Base-by-base conservation (phyloP, 2,797 vertebrate genomes). In the Molossus alvarezi region DNA sequence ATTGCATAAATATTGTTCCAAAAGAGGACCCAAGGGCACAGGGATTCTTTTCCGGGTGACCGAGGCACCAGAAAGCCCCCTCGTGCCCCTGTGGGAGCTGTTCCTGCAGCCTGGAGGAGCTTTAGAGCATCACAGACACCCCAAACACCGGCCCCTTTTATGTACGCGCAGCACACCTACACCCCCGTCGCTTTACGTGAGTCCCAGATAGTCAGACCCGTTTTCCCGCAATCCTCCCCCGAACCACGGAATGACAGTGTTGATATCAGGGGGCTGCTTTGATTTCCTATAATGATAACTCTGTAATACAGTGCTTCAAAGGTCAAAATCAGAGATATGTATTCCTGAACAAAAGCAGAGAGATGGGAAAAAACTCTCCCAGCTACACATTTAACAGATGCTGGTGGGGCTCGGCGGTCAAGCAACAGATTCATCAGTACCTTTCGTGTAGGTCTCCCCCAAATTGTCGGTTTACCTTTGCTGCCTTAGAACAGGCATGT, bases 391-490 rank as follows among this genome's bases (percentile, higher is more conserved):
- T 94, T 94, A 97, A 95, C 86, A 96, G 97, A 96, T 37, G 41
- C 41, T 45, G 41, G 41, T 45, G 41, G 4, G 41, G 41, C 41
- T 45, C 41, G 41, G 41, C 41, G 41, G 41, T 6, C 41, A 6
- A 45, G 41, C 41, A 45, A 45, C 41, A 45, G 5, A 45, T 45
- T 45, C 41, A 45, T 17, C 71, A 86, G 64, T 82, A 77, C 82
- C 93, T 97, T 96, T 97, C 97, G 97, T 96, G 86, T 91, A 86
- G 71, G 37, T 72, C 90, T 88, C 67, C 25, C 94, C 90, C 97
- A 98, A 97, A 98, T 97, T 97, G 97, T 84, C 89, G 95, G 92
- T 96, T 98, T 97, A 80, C 79, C 95, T 90, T 90, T 10, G 20
- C 60, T 94, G 91, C 89, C 95, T 67, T 93, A 91, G 65, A 97